Evolutionary conservation across 2,113 vertebrate species (phyloP), one percentile per base, ranked within the genome.

Genomic region (Elephas maximus): DNA sequence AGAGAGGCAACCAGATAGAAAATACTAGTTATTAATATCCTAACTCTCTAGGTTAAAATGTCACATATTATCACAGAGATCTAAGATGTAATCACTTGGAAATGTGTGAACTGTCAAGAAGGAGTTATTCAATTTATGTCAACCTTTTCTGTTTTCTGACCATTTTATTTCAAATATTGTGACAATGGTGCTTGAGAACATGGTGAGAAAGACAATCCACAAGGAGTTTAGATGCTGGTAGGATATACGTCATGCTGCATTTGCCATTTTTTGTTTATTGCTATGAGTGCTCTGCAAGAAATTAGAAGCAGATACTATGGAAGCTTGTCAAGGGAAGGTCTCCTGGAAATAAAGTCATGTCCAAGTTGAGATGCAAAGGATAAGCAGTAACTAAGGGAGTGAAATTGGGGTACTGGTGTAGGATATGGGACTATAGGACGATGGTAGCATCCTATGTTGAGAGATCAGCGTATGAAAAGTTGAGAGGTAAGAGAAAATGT

Each of bases 31-130:
- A 20, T 76, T 89, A 97, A 91, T 53, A 94, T 81, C 91, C 28
- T 45, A n/a, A 79, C 6, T 89, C 78, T 77, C 57, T 95, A 28
- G 71, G 74, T 63, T 95, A 93, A 90, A 90, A 60, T 33, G 62
- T 80, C 78, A 45, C 33, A 48, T 89, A 96, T 97, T 78, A 93
- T 95, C 23, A 65, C 18, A 33, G 48, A 87, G n/a, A 74, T 86
- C 23, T 65, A 87, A 91, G 82, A 80, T 37, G 81, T 3, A 41
- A 30, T 82, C 57, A 73, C 37, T 92, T 89, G 23, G 73, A 95
- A 96, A 96, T 33, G 63, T 93, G 69, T 91, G 85, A 87, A 84
- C 60, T 71, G 20, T 69, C 74, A 67, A 53, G 91, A 88, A 93
- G 41, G 60, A 95, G 30, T 83, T 88, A 94, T 80, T 96, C 12